These are phyloP conservation scores for Anarhynchus alexandrinus DNA, from an alignment of 2,113 vertebrate species.

Conservation along the genomic window DNA sequence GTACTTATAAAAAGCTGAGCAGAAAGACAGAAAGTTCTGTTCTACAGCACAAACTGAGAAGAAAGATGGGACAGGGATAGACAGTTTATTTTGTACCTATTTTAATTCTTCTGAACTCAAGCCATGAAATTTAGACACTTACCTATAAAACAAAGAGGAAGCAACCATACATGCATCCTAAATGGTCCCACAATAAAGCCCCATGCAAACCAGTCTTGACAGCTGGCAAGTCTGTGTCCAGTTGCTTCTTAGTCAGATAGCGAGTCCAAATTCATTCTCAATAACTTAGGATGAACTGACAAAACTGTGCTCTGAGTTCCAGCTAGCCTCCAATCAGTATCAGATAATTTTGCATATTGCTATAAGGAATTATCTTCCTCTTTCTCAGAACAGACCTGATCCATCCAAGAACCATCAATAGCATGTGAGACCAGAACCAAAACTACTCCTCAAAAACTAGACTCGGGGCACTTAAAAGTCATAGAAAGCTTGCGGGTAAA, in stretches of 20 bases:
- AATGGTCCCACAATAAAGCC: background rate
- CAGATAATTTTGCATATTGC: background rate
- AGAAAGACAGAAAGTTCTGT: background rate
- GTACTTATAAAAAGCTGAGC: background rate
- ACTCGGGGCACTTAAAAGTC: background rate
- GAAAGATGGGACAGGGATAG: background rate
- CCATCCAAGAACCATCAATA: background rate
- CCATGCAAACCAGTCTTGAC: background rate
- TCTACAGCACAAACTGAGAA: background rate
- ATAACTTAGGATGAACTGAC: background rate
- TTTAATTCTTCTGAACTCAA: background rate
- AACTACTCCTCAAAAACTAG: background rate
- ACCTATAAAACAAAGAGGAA: background rate
- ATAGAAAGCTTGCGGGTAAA: background rate
- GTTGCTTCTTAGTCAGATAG: background rate
- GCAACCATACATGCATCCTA: background rate
- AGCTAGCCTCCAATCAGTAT: background rate
- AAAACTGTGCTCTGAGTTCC: background rate
- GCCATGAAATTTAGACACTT: background rate
- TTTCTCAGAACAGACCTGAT: background rate
- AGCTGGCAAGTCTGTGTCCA: background rate
- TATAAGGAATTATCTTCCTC: background rate
- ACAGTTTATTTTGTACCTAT: background rate
- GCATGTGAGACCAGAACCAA: accelerated
- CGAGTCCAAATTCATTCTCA: accelerated